phyloP scores from a whole-genome alignment of 2,113 vertebrate species.

The Oreochromis spilurus region DNA sequence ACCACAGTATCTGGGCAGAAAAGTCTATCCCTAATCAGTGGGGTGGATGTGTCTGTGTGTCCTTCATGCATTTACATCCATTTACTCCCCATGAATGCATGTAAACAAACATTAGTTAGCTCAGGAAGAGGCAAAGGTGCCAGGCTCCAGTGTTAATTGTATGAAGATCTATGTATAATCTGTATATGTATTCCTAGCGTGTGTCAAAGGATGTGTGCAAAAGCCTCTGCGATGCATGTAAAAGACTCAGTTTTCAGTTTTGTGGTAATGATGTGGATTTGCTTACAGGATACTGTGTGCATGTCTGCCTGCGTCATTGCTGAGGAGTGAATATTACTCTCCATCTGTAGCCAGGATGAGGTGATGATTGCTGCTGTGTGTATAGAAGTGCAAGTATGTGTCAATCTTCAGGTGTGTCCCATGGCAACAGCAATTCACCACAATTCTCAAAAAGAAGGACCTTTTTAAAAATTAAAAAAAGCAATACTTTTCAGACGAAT shows the following conservation, averaged over 20 bases:
- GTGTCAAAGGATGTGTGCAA: neutral
- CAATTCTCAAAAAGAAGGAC: neutral
- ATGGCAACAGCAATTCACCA: neutral
- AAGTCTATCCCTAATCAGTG: neutral
- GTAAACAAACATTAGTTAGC: neutral
- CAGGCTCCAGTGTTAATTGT: neutral
- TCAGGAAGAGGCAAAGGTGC: neutral
- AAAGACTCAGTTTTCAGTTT: neutral
- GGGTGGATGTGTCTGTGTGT: neutral
- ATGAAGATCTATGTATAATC: conserved; percentile 1
- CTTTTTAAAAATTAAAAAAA: neutral
- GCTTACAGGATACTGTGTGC: neutral
- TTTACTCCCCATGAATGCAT: neutral
- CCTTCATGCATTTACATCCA: neutral
- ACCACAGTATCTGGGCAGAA: conserved; percentile 6
- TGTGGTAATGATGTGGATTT: neutral
- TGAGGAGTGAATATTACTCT: neutral
- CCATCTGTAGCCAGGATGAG: neutral
- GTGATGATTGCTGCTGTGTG: neutral
- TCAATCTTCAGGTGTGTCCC: neutral
- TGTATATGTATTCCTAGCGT: neutral
- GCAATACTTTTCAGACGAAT: neutral
- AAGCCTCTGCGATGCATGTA: neutral
- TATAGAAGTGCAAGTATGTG: neutral
- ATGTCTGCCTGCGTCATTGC: neutral